Evolutionary conservation across 2,888 invertebrate species (phyloP), one percentile per base, ranked within the genome.

Genomic region (Isoperla grammatica): DNA sequence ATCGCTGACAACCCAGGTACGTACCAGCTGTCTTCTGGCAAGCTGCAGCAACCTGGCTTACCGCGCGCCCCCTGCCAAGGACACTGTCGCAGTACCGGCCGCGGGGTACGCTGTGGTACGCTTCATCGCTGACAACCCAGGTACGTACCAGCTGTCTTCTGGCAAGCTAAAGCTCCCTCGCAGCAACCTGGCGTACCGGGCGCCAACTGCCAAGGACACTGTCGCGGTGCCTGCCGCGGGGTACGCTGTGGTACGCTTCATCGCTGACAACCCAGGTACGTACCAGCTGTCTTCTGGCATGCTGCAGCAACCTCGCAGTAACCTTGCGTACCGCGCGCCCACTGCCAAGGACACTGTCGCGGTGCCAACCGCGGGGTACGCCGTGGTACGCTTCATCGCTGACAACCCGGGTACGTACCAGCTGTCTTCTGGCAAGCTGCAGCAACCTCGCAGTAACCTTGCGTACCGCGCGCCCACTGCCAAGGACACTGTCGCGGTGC

Each of bases 161-260:
- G 57, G 53, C 40, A 53, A 45, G 4, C 1, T 43, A 48, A 65
- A 65, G 5, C 55, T 71, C 60, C 50, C 50, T 6, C 50, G 50
- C 15, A 20, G 13, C 43, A 50, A 50, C 37, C 20, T 71, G 70
- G 37, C 50, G 29, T 65, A 70, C 9, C 56, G 64, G 37, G 63
- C 65, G 9, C 68, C 75, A 0, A 69, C 72, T 2, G 46, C 65
- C 23, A 75, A 74, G 61, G 75, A 75, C 64, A 73, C 74, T 0
- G 69, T 74, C 12, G 69, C 71, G 19, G 71, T 74, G 2, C 75
- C 75, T 11, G 71, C 73, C 56, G 73, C 73, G 4, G 75, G 75
- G 0, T 75, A 71, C 54, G 68, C 71, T 0, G 66, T 74, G 15
- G 65, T 74, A 8, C 64, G 73, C 15, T 73, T 75, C 63, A 58